Percentiles rank a stretch among this genome's conserved stretches.
Evolutionary conservation across 2,888 invertebrate species (phyloP).

Genomic region (Hetaerina titia): DNA sequence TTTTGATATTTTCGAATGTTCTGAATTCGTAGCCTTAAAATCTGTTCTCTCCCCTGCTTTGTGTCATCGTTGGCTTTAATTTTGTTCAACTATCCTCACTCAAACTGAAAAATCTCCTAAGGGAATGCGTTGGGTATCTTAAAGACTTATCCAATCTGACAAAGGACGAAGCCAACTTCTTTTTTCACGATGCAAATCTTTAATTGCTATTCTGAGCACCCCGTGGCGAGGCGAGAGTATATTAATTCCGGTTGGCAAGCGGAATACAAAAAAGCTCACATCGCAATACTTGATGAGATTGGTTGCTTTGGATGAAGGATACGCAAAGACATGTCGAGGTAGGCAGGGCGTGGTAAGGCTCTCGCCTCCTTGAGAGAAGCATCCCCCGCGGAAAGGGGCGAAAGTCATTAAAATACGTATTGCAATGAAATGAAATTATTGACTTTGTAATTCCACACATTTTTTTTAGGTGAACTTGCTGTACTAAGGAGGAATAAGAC

Average conservation of each 20-base stretch:
- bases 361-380: not conserved
- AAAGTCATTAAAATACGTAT: not conserved
- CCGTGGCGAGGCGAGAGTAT: constrained; percentile 4
- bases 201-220: not conserved
- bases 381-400: not conserved
- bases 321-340: not conserved
- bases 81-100: not conserved
- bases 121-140: not conserved
- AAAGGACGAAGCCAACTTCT: not conserved
- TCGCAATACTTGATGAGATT: not conserved
- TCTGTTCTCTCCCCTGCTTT: not conserved
- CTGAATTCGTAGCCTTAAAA: not conserved
- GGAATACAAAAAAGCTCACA: not conserved
- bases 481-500: no score
- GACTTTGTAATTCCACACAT: no score
- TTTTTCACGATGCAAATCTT: not conserved
- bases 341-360: not conserved
- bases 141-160: not conserved
- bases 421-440: no score
- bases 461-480: no score
- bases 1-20: no score
- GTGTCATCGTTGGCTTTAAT: not conserved
- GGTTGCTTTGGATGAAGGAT: not conserved
- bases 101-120: not conserved
- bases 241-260: constrained; percentile 31